Conservation (phyloP, 2,888 invertebrate genomes). For the Heterodera filipjevi region DNA sequence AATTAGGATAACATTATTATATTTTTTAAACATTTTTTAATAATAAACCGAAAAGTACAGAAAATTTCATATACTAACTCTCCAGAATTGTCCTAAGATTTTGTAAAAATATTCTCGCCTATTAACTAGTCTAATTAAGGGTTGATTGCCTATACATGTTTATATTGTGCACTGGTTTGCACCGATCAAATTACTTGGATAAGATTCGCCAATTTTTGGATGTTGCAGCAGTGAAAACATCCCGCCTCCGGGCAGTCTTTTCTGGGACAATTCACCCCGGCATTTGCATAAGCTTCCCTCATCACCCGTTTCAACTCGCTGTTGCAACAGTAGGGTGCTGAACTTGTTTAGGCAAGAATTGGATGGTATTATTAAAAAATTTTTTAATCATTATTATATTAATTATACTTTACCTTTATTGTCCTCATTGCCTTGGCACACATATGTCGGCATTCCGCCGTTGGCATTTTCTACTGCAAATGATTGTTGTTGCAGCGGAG, state of each 20-base stretch:
- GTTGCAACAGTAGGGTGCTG: neutral
- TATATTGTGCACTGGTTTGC: neutral
- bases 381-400: neutral
- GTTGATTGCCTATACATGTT: too few relatives aligned
- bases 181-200: neutral
- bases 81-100: too few relatives aligned
- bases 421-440: slow-evolving; percentile 1
- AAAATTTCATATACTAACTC: too few relatives aligned
- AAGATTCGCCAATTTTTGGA: neutral
- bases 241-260: neutral
- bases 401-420: neutral
- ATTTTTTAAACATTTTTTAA: too few relatives aligned
- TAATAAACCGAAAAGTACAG: too few relatives aligned
- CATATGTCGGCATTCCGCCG: neutral
- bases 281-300: neutral
- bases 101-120: too few relatives aligned
- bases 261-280: neutral
- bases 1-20: too few relatives aligned
- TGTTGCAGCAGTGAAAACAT: neutral
- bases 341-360: too few relatives aligned
- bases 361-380: too few relatives aligned
- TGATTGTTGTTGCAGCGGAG: neutral
- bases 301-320: neutral
- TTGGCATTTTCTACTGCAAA: neutral
- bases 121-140: too few relatives aligned